phyloP scores from a whole-genome alignment of 2,113 vertebrate species.

The Heterochromis multidens region DNA sequence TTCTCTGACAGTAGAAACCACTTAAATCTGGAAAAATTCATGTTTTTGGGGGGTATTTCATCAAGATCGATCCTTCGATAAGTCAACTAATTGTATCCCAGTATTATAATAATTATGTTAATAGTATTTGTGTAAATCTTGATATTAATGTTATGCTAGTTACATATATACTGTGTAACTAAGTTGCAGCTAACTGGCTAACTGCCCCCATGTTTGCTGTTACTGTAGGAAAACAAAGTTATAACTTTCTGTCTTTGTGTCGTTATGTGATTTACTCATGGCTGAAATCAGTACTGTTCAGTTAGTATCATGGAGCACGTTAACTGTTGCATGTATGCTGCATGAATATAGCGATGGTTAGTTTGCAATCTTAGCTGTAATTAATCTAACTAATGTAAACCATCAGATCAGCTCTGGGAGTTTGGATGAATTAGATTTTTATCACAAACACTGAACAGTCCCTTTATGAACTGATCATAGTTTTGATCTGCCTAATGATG shows the following conservation, averaged over 20 bases:
- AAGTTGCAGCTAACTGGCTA: no score
- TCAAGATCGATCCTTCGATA: not conserved
- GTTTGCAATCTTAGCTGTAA: not conserved
- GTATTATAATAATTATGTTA: not conserved
- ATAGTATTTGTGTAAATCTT: no score
- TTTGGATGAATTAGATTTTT: not conserved
- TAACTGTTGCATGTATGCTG: not conserved
- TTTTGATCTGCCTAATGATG: not conserved
- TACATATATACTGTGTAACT: no score
- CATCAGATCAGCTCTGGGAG: not conserved
- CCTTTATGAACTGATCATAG: not conserved
- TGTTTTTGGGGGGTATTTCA: no score
- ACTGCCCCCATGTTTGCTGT: not conserved
- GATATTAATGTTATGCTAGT: not conserved
- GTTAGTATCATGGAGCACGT: not conserved
- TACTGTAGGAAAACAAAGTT: not conserved
- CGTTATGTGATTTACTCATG: not conserved
- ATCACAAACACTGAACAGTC: not conserved
- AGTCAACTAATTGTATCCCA: not conserved
- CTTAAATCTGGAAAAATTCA: no score
- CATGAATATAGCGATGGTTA: not conserved
- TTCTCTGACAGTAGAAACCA: no score
- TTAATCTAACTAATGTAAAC: no score
- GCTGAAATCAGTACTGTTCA: not conserved
- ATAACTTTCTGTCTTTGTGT: rapidly evolving